Evolutionary conservation across 2,888 invertebrate genomes (phyloP).

Genomic region (Epinotia demarniana): DNA sequence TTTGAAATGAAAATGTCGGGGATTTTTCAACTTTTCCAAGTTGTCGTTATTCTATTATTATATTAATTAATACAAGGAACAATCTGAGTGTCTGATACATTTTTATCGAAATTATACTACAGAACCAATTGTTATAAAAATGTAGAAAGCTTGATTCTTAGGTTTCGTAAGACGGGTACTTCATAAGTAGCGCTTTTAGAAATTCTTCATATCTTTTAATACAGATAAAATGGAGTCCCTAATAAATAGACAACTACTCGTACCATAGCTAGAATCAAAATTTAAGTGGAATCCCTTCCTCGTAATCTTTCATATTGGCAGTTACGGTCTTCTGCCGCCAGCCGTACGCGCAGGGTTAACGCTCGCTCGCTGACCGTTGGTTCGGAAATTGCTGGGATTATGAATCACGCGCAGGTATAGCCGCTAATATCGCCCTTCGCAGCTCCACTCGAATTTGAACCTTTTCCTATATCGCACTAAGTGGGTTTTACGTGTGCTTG

Average conservation of each 20-base stretch:
- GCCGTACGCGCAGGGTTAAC: conserved; percentile 35
- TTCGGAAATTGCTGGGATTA: conserved; percentile 40
- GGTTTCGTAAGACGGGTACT: no score
- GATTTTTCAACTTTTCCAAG: no score
- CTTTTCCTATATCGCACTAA: neutral
- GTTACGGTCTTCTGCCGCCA: conserved; percentile 8
- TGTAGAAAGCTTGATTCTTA: no score
- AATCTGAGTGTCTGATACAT: no score
- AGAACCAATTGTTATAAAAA: no score
- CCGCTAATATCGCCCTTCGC: conserved; percentile 28
- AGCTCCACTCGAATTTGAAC: neutral
- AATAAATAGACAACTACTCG: neutral
- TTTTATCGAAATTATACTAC: no score
- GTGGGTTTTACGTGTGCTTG: neutral
- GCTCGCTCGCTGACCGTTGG: conserved; percentile 38
- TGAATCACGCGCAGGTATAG: conserved; percentile 33
- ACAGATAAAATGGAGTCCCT: neutral
- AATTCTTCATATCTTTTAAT: no score
- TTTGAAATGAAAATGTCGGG: no score
- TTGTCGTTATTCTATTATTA: no score
- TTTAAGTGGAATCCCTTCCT: neutral
- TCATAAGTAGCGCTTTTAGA: no score
- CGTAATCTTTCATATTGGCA: neutral
- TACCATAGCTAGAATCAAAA: no score
- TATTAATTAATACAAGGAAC: no score